phyloP scores from a whole-genome alignment of 2,113 vertebrate species.

The Entomyzon cyanotis region DNA sequence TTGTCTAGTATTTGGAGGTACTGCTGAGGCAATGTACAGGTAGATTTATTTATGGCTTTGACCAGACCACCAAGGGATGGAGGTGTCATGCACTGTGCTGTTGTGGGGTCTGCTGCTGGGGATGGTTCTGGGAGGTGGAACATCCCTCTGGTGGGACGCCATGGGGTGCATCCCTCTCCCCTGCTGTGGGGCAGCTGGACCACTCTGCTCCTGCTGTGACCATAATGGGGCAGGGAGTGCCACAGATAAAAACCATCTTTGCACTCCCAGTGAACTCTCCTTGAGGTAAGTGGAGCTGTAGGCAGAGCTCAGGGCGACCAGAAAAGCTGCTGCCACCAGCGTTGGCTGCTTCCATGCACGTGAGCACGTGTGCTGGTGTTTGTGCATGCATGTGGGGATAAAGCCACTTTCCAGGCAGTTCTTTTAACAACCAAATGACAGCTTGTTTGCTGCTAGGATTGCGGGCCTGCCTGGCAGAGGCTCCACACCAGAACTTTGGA shows the following conservation, averaged over 20 bases:
- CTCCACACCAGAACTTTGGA: neutral
- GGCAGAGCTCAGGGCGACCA: neutral
- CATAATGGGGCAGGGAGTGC: neutral
- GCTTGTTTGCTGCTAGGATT: constrained; percentile 24
- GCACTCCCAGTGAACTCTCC: neutral
- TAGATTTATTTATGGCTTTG: neutral
- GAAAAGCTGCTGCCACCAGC: fast-evolving
- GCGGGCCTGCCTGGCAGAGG: constrained; percentile 16
- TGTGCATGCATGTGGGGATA: neutral
- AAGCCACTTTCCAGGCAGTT: neutral
- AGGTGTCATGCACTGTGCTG: neutral
- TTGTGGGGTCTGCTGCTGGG: neutral
- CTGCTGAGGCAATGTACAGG: neutral
- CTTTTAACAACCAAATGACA: neutral
- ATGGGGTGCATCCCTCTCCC: neutral
- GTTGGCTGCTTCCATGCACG: neutral
- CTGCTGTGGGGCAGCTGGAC: neutral
- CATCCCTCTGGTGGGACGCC: neutral
- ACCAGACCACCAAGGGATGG: fast-evolving
- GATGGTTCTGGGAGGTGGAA: neutral
- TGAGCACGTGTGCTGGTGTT: fast-evolving
- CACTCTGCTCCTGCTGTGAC: fast-evolving
- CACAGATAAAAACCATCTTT: neutral
- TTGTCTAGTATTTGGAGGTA: neutral
- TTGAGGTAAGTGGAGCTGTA: neutral